Evolutionary conservation across 2,797 vertebrate species (phyloP), one percentile per base, ranked within the genome.

Genomic region (Atherinosoma microstoma): DNA sequence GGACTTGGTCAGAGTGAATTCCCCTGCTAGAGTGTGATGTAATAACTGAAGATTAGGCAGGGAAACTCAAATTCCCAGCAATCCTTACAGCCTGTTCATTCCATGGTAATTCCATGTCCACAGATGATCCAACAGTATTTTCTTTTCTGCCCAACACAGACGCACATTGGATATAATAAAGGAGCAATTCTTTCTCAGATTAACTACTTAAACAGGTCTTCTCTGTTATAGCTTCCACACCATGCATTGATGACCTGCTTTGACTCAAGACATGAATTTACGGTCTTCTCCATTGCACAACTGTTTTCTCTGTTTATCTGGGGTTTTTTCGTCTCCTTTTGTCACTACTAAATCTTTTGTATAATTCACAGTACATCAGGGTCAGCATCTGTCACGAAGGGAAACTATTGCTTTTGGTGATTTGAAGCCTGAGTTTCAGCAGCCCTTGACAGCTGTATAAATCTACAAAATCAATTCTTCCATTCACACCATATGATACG

Each of bases 1-100:
- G 40, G 30, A 76, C 62, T 20, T 60, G 67, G 69, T 76, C 71
- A 13, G 27, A 61, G 58, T 77, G 45, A 60, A 79, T 62, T 82
- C 47, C 70, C 68, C 54, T 4, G 30, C 67, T 74, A 36, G 60
- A n/a, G 7, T 66, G 27, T 82, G 79, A 80, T 77, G 76, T 79
- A 87, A 87, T 81, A 58, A 59, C 53, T 34, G 51, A 80, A 83
- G 86, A 87, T 90, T 87, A 83, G 67, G 20, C 57, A 36, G 82
- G 85, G 78, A 78, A 82, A 73, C 75, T 76, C 68, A 79, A 79
- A 84, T 89, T 85, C 61, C 71, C 77, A 51, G 34, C 27, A 74
- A 71, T 86, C 62, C 73, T 92, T 84, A 78, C 27, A 38, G 64
- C 73, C 24, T 42, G 51, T 76, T 82, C 12, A 76, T 76, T 80